Evolutionary conservation across 2,797 vertebrate species (phyloP), one percentile per base, ranked within the genome.

Genomic region (Eulemur mongoz): DNA sequence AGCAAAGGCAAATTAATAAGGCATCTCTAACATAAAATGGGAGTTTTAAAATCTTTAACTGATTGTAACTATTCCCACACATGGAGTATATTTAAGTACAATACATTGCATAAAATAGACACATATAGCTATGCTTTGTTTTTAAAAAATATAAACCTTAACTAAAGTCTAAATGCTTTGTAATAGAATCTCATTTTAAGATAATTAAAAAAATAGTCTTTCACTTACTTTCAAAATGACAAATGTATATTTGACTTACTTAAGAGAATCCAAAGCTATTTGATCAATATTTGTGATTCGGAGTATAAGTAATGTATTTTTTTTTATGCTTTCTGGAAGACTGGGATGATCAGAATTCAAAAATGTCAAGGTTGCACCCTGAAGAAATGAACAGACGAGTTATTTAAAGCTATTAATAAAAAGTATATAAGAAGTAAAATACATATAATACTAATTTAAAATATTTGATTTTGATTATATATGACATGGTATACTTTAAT

Each of bases 311-410:
- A 99, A 0, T 4, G 82, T 91, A 38, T 95, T 99, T 97, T 98
- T 97, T 97, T 98, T 99, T 75, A 99, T 67, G 67, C 98, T 99
- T 96, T 99, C 98, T 61, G 99, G 98, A 97, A 99, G 97, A 54
- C 98, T 98, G 92, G 94, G 95, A 83, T 99, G 99, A 96, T 98
- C 98, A 76, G 88, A 97, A 75, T 98, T 99, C 97, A 5, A 82
- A 98, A 99, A 99, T 94, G 98, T 98, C 89, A 99, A 97, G 81
- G 99, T 98, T 92, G 98, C 98, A 94, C 99, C 99, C 99, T 99
- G 96, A 95, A 95, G 81, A 86, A 52, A 95, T 98, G 32, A 97
- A 95, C 3, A 97, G 18, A 94, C 7, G 65, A 94, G n/a, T 40
- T 63, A 94, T 75, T 96, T 97, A 94, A 69, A 94, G 65, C 57